A percentile compares a stretch with the other conserved stretches of the same genome.
Evolutionary conservation across 2,113 vertebrate genomes (phyloP).

Genomic region (Lepus americanus): DNA sequence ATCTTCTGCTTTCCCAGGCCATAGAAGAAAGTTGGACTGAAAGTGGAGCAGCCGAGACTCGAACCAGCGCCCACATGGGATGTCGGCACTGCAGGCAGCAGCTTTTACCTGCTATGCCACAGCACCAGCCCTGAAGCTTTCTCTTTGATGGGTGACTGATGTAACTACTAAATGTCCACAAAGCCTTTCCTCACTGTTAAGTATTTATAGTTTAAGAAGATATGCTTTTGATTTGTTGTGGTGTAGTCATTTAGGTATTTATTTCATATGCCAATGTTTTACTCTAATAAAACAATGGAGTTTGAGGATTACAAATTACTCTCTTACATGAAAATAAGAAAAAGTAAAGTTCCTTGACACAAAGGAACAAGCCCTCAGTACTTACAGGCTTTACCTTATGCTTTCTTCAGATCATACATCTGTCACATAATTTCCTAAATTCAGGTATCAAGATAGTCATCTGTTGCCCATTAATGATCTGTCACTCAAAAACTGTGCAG

Average conservation of each 20-base stretch:
- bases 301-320: background rate
- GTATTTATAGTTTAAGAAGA: constrained; percentile 2
- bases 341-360: background rate
- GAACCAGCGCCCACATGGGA: too few relatives aligned
- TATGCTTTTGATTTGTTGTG: background rate
- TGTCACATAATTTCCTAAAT: constrained; percentile 40
- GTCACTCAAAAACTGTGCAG: background rate
- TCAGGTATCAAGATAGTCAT: background rate
- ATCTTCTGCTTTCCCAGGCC: too few relatives aligned
- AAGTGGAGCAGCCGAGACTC: too few relatives aligned
- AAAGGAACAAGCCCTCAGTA: background rate
- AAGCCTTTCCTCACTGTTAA: background rate
- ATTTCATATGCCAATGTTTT: background rate
- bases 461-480: background rate
- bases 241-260: background rate
- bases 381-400: background rate
- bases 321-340: background rate
- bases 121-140: background rate
- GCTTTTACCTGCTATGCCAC: too few relatives aligned
- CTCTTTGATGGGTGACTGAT: background rate
- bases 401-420: background rate
- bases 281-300: constrained; percentile 1
- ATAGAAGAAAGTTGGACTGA: too few relatives aligned
- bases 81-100: too few relatives aligned
- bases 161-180: background rate